Evolutionary conservation across 2,888 invertebrate genomes (phyloP).

Genomic region (Protonemura montana): DNA sequence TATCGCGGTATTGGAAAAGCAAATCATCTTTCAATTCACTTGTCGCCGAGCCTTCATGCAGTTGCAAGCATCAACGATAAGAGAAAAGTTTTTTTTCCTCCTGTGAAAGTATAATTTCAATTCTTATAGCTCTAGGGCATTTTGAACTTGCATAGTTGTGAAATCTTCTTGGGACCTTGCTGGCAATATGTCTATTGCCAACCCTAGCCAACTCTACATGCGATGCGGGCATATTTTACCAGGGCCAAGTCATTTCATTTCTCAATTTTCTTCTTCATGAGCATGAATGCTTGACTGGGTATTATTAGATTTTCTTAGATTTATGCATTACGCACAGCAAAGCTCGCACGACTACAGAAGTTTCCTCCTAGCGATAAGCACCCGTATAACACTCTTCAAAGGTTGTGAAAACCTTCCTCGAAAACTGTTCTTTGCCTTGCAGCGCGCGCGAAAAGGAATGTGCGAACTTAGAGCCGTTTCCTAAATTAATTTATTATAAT

Average conservation of each 20-base stretch:
- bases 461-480: background rate
- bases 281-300: slow-evolving; percentile 27
- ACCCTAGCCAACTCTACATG: background rate
- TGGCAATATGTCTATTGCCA: background rate
- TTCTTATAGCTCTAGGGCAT: background rate
- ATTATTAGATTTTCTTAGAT: slow-evolving; percentile 27
- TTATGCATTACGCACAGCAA: slow-evolving; percentile 27
- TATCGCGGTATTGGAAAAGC: background rate
- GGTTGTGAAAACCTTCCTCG: background rate
- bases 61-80: background rate
- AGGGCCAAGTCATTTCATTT: slow-evolving; percentile 25
- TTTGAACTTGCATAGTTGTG: background rate
- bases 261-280: slow-evolving; percentile 32
- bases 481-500: slow-evolving; percentile 12
- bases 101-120: background rate
- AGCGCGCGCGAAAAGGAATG: background rate
- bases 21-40: background rate
- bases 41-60: background rate
- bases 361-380: slow-evolving; percentile 8
- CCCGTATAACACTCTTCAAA: background rate
- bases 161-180: background rate
- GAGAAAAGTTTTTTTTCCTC: background rate
- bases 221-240: slow-evolving; percentile 29
- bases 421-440: background rate
- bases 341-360: background rate